Percentiles rank a stretch among this genome's conserved stretches.
Conservation (phyloP, 1,140 invertebrate species). For the Lysiphlebus fabarum region DNA sequence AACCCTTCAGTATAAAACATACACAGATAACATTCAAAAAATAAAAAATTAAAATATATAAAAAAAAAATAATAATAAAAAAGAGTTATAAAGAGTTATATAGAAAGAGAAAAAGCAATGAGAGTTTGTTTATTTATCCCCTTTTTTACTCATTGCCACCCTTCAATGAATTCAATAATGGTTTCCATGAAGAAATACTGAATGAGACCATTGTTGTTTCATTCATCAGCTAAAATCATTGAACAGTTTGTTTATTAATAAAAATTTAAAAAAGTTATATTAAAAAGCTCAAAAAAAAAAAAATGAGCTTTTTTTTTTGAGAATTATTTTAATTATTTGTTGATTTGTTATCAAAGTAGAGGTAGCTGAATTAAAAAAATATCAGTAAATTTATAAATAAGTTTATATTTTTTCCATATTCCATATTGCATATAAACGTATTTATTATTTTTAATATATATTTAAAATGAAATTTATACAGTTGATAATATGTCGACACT, state of each 20-base stretch:
- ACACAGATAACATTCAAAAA: constrained; percentile 51
- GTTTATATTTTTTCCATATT: no score
- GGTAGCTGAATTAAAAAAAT: no score
- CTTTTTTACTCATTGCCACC: constrained; percentile 23
- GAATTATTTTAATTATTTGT: neutral
- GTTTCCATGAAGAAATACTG: constrained; percentile 27
- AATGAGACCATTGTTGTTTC: constrained; percentile 14
- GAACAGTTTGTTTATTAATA: no score
- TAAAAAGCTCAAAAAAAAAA: constrained; percentile 1
- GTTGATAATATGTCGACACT: no score
- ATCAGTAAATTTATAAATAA: no score
- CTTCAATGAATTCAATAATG: constrained; percentile 47
- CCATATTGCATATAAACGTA: no score
- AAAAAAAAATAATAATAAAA: neutral
- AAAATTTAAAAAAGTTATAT: no score
- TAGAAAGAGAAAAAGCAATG: no score
- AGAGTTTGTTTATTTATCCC: neutral
- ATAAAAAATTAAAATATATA: neutral
- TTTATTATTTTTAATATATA: no score
- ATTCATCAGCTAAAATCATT: no score
- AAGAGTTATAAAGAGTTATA: neutral
- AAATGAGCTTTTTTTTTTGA: neutral
- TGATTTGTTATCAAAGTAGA: no score
- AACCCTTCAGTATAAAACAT: constrained; percentile 49
- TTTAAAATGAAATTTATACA: no score